Evolutionary conservation across 2,113 vertebrate species (phyloP).

Genomic region (Redunca redunca): DNA sequence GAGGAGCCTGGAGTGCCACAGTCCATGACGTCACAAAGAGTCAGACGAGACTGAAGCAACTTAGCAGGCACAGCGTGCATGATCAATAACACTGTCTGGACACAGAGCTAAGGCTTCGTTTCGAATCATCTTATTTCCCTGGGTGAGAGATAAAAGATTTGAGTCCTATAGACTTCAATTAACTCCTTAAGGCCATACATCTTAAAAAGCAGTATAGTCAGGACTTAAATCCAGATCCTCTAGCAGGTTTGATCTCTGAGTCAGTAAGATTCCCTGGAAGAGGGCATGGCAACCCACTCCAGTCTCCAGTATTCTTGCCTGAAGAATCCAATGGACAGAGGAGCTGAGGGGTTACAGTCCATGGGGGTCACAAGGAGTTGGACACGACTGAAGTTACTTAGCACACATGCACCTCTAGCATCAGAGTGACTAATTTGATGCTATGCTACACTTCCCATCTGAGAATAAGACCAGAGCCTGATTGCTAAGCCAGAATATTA

Average conservation of each 20-base stretch:
- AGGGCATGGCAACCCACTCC: neutral
- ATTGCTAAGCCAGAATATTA: neutral
- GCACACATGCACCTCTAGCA: neutral
- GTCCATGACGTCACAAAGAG: neutral
- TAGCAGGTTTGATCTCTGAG: neutral
- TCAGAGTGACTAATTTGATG: neutral
- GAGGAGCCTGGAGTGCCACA: neutral
- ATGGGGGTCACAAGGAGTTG: neutral
- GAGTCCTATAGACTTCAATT: neutral
- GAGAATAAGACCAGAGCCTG: neutral
- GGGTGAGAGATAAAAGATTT: neutral
- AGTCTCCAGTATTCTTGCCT: neutral
- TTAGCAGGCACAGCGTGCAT: neutral
- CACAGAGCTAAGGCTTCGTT: neutral
- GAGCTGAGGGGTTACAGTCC: neutral
- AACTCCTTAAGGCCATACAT: neutral
- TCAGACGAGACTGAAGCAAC: neutral
- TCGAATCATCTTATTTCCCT: neutral
- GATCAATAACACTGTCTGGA: neutral
- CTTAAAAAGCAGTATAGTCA: neutral
- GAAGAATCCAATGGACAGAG: neutral
- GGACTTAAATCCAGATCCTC: neutral
- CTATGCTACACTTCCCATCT: neutral
- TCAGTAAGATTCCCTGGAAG: neutral
- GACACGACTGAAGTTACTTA: neutral